These are phyloP conservation scores for Neuroscelio doddi DNA, from an alignment of 2,888 invertebrate species.

Conservation along the genomic window DNA sequence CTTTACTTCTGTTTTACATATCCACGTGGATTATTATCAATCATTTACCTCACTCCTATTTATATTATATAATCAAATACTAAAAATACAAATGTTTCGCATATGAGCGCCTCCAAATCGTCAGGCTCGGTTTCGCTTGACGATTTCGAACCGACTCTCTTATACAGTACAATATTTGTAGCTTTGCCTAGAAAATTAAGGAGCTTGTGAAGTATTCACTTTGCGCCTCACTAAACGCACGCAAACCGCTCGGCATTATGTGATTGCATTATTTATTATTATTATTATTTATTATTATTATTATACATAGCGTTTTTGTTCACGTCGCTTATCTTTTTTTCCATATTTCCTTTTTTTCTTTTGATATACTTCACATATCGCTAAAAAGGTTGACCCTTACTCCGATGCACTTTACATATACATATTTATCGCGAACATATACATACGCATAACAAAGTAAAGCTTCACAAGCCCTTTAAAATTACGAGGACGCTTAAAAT, in stretches of 20 bases:
- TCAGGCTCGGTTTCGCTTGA: constrained; percentile 42
- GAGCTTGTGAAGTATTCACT: constrained; percentile 56
- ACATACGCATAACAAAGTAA: constrained; percentile 43
- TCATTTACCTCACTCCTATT: constrained; percentile 65
- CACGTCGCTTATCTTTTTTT: not conserved
- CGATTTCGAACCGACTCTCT: constrained; percentile 58
- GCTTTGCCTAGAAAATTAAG: constrained; percentile 64
- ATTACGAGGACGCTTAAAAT: constrained; percentile 62
- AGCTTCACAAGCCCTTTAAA: constrained; percentile 66
- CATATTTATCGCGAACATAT: constrained; percentile 24
- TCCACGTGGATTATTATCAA: constrained; percentile 68
- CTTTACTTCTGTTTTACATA: constrained; percentile 62
- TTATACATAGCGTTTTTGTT: not conserved
- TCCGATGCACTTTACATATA: not conserved
- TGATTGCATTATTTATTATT: too few species aligned
- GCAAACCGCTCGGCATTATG: not conserved
- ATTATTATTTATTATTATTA: too few species aligned
- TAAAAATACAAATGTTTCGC: constrained; percentile 71
- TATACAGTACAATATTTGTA: constrained; percentile 62
- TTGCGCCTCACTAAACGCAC: not conserved
- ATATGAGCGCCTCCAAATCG: constrained; percentile 55
- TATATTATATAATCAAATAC: constrained; percentile 68
- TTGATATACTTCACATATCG: constrained; percentile 3
- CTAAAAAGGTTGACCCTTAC: constrained; percentile 5
- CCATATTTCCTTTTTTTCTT: not conserved